Conservation (phyloP, 2,113 vertebrate species). For the Lanius collurio region DNA sequence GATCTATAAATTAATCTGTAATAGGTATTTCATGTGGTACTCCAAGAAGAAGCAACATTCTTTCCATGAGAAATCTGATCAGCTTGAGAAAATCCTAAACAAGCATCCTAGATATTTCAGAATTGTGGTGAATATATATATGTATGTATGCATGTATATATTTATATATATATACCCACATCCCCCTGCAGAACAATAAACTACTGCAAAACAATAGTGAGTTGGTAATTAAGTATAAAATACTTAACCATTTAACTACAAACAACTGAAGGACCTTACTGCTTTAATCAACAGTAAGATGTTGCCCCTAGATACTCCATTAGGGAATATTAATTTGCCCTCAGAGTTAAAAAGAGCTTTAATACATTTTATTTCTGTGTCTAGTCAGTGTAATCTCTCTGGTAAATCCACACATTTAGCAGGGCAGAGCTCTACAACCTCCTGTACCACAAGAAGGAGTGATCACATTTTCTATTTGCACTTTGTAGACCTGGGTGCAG, state of each 20-base stretch:
- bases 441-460: neutral
- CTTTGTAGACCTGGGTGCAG: neutral
- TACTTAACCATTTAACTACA: neutral
- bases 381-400: neutral
- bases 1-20: neutral
- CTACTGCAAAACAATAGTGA: neutral
- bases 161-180: rapidly evolving
- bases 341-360: neutral
- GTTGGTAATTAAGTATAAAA: neutral
- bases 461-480: constrained; percentile 26
- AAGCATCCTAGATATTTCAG: neutral
- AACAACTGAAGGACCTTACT: neutral
- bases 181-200: neutral
- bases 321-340: neutral
- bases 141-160: rapidly evolving
- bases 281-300: neutral
- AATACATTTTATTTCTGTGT: neutral
- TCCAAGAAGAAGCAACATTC: neutral
- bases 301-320: neutral
- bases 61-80: neutral
- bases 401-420: neutral
- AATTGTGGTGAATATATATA: neutral
- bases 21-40: neutral
- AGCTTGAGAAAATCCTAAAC: neutral
- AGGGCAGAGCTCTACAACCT: neutral